Percentiles rank a stretch among this genome's conserved stretches.
Conservation (phyloP, 2,797 vertebrate species). For the Adelosebastes latens region DNA sequence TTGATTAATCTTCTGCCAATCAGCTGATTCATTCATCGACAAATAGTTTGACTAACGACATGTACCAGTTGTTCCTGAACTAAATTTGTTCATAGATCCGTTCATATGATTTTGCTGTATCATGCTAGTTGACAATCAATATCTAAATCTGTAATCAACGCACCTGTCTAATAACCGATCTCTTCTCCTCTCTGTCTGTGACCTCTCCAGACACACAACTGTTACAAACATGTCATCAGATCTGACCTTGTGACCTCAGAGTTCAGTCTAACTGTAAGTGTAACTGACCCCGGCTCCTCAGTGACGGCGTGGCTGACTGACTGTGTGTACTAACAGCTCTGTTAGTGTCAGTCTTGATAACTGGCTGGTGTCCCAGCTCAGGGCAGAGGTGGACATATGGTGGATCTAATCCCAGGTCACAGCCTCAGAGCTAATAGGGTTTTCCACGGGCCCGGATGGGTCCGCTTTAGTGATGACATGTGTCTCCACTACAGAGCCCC, state of each 20-base stretch:
- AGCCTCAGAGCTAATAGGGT: conserved; percentile 33
- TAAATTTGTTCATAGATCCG: neutral
- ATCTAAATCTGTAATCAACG: too few species aligned
- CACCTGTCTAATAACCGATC: neutral
- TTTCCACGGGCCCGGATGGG: neutral
- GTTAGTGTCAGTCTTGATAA: neutral
- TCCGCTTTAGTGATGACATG: neutral
- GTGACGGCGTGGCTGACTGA: neutral
- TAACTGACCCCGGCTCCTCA: neutral
- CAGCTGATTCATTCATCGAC: too few species aligned
- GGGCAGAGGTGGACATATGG: conserved; percentile 64
- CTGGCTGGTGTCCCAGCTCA: conserved; percentile 6
- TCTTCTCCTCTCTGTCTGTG: too few species aligned
- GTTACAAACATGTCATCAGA: too few species aligned
- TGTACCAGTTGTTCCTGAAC: neutral
- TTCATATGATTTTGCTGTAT: too few species aligned
- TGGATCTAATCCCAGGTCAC: conserved; percentile 58
- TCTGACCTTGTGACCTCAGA: conserved; percentile 1
- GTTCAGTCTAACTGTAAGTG: neutral
- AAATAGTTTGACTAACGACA: too few species aligned
- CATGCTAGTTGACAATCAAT: too few species aligned
- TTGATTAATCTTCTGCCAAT: too few species aligned
- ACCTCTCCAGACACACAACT: too few species aligned
- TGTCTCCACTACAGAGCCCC: neutral
- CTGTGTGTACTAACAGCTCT: neutral